Conservation (phyloP, 2,113 vertebrate species). For the Pachycephala philippinensis region DNA sequence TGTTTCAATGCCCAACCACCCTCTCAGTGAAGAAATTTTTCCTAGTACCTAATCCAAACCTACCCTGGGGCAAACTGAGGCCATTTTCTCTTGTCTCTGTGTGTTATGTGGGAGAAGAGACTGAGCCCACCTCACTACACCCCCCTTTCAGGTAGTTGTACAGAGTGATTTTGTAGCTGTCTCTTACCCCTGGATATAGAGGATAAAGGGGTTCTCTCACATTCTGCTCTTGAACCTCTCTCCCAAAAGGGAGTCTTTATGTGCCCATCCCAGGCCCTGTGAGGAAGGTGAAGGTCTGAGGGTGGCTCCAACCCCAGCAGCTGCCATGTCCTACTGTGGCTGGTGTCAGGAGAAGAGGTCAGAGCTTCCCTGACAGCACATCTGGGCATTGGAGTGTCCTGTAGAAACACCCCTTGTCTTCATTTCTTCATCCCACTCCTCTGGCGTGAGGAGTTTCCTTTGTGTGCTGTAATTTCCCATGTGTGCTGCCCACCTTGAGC, state of each 20-base stretch:
- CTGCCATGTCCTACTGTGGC: neutral
- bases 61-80: neutral
- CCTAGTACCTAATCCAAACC: neutral
- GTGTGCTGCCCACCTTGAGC: neutral
- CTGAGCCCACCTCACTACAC: neutral
- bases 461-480: rapidly evolving
- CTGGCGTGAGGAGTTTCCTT: neutral
- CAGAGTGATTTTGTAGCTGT: neutral
- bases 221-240: neutral
- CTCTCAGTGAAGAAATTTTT: neutral
- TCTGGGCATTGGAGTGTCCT: neutral
- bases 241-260: rapidly evolving
- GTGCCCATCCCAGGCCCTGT: too few relatives aligned
- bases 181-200: rapidly evolving
- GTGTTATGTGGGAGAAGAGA: neutral
- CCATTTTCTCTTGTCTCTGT: neutral
- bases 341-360: too few relatives aligned
- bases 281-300: neutral
- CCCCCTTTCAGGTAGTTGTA: neutral
- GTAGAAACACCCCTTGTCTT: rapidly evolving
- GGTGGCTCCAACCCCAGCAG: neutral
- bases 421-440: neutral
- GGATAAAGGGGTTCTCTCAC: rapidly evolving
- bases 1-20: neutral
- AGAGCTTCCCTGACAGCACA: neutral